Percentiles rank a stretch among this genome's conserved stretches.
phyloP scores from a whole-genome alignment of 2,888 invertebrate genomes.

The Eilema caniola region DNA sequence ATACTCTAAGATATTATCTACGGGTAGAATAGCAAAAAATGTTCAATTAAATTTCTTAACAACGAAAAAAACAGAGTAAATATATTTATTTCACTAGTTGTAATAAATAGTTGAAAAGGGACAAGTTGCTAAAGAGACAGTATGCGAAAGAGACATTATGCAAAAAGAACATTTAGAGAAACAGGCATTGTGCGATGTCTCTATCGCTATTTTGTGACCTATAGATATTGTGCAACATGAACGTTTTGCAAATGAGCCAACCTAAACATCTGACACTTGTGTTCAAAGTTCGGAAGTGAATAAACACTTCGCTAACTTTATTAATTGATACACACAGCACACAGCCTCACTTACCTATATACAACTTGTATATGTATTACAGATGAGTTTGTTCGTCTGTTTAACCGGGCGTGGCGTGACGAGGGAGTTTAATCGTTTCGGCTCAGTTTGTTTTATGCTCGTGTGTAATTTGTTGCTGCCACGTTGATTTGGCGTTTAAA shows the following conservation, averaged over 20 bases:
- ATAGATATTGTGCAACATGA: no score
- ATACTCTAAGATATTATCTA: no score
- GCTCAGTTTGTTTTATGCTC: conserved; percentile 11
- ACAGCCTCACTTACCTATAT: neutral
- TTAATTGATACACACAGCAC: neutral
- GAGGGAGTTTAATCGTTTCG: conserved; percentile 19
- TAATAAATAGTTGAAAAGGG: no score
- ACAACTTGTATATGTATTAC: neutral
- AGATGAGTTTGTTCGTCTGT: conserved; percentile 11
- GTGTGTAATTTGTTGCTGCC: conserved; percentile 13
- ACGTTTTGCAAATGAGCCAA: neutral
- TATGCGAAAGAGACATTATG: no score
- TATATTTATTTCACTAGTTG: no score
- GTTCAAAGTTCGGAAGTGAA: neutral
- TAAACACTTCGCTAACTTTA: neutral
- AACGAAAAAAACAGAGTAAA: no score
- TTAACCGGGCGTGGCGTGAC: conserved; percentile 7
- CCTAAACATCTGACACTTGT: neutral
- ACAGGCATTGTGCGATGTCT: no score
- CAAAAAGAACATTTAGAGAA: no score
- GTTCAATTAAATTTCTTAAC: no score
- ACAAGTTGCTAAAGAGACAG: no score
- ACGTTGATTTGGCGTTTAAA: conserved; percentile 18
- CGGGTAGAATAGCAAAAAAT: no score
- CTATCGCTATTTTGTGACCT: no score